Percentiles rank a stretch among this genome's conserved stretches.
phyloP scores from a whole-genome alignment of 2,888 invertebrate genomes.

The Amphipoea oculea region DNA sequence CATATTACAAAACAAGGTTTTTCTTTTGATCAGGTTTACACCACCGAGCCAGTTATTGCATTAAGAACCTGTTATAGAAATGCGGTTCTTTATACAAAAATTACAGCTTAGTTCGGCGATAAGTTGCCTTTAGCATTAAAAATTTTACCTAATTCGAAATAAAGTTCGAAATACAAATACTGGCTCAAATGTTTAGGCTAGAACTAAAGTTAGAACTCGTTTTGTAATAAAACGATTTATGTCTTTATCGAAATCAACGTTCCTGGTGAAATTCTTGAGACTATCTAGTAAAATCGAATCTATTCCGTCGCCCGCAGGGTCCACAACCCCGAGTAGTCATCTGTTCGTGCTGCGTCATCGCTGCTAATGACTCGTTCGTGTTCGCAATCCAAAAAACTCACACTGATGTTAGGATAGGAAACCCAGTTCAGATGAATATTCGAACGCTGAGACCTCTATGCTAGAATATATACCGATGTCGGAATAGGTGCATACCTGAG shows the following conservation, averaged over 20 bases:
- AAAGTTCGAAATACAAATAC: no score
- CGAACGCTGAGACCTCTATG: neutral
- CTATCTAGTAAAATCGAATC: slow-evolving; percentile 1
- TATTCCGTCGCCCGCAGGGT: neutral
- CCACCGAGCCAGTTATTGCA: no score
- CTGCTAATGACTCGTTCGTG: slow-evolving; percentile 32
- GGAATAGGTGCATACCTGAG: neutral
- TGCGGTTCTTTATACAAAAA: no score
- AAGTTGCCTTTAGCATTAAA: no score
- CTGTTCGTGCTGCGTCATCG: slow-evolving; percentile 4
- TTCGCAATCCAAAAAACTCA: slow-evolving; percentile 12
- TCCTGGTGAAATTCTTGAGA: neutral
- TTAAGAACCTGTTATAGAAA: no score
- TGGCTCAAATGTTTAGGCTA: no score
- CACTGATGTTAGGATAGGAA: neutral
- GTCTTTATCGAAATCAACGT: neutral
- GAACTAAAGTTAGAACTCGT: no score
- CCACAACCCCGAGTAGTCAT: neutral
- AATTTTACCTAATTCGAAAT: no score
- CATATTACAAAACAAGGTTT: no score
- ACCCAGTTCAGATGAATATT: neutral
- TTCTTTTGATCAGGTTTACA: no score
- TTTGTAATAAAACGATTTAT: no score
- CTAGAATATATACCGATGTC: neutral
- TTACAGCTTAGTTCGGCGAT: no score